Evolutionary conservation across 2,113 vertebrate genomes (phyloP).

Genomic region (Dermatemys mawii): DNA sequence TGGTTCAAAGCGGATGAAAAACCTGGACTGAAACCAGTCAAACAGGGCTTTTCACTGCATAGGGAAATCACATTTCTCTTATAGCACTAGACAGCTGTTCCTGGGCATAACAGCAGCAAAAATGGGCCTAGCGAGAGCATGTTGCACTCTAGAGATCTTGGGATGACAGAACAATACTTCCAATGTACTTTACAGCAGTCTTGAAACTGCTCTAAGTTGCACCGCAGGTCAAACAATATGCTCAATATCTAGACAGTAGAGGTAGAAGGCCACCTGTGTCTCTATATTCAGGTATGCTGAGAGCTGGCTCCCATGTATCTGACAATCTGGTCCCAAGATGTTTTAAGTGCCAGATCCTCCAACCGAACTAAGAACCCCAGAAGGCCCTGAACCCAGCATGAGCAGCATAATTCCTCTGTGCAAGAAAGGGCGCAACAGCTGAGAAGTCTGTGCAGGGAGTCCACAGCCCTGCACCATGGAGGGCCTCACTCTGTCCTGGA

Average conservation of each 20-base stretch:
- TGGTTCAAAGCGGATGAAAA: background rate
- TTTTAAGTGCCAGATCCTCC: background rate
- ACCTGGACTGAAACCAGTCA: background rate
- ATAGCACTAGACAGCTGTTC: background rate
- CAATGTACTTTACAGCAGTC: background rate
- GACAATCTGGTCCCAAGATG: background rate
- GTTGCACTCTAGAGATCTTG: background rate
- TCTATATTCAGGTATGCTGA: background rate
- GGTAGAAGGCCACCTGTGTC: background rate
- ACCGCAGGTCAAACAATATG: fast-evolving
- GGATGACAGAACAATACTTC: background rate
- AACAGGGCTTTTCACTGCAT: background rate
- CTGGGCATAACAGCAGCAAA: background rate
- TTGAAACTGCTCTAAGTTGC: background rate
- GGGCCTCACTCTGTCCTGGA: background rate
- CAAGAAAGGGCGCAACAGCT: background rate
- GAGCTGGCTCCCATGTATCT: background rate
- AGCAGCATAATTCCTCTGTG: background rate
- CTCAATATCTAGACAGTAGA: background rate
- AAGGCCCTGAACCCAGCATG: background rate
- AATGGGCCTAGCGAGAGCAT: background rate
- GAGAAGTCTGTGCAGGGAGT: background rate
- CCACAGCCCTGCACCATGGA: background rate
- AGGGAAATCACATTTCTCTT: background rate
- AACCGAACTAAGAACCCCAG: background rate